Conservation (phyloP, 2,888 invertebrate genomes). For the Oligia fasciuncula region DNA sequence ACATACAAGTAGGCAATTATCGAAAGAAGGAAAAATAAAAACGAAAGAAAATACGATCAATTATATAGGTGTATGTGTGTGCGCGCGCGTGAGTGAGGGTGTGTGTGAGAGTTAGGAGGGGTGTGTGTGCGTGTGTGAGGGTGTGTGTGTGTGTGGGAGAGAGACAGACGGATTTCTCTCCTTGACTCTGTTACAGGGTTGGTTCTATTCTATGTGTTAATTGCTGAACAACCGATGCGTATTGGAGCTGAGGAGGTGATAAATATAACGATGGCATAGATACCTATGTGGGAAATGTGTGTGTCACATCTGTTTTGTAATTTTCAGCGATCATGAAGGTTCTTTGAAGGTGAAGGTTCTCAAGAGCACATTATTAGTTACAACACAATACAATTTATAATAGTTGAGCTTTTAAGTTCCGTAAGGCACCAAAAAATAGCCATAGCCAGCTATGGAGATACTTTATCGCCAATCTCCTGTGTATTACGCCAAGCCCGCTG, state of each 20-base stretch:
- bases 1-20: no score
- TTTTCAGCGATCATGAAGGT: not conserved
- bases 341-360: not conserved
- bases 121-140: no score
- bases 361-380: not conserved
- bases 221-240: not conserved
- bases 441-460: not conserved
- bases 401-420: not conserved
- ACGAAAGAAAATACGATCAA: no score
- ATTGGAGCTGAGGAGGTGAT: not conserved
- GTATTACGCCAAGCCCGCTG: slow-evolving; percentile 30
- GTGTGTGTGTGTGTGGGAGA: no score
- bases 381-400: not conserved
- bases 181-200: not conserved
- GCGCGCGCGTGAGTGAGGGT: no score
- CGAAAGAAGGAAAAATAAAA: no score
- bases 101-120: no score
- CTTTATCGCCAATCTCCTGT: slow-evolving; percentile 42
- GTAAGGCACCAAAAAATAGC: not conserved
- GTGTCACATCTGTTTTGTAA: not conserved
- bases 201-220: not conserved
- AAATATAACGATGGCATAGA: not conserved
- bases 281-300: not conserved
- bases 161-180: no score
- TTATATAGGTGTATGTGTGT: no score